These are phyloP conservation scores for Coregonus sp. DNA, from an alignment of 2,797 vertebrate genomes.

Conservation along the genomic window DNA sequence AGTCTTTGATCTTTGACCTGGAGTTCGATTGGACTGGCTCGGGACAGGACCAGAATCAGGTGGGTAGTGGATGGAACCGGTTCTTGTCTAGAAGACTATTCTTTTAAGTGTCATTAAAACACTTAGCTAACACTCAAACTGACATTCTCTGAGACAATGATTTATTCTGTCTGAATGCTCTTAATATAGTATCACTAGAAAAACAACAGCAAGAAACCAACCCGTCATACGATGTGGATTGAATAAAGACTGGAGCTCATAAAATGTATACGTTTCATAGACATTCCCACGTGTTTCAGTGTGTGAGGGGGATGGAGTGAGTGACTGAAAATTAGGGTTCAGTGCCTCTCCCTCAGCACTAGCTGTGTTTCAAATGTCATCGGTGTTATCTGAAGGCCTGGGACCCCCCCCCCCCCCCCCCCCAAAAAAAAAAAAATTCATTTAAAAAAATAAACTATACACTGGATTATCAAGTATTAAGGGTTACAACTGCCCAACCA, in stretches of 20 bases:
- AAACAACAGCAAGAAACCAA: background rate
- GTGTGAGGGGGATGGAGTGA: background rate
- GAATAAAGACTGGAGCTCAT: background rate
- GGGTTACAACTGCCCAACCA: background rate
- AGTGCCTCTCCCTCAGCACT: background rate
- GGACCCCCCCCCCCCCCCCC: background rate
- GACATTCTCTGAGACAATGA: conserved; percentile 73
- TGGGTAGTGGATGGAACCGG: background rate
- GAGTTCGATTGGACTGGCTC: background rate
- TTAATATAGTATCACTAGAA: background rate
- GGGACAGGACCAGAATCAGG: background rate
- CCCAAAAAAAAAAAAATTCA: too few species aligned
- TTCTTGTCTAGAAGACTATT: background rate
- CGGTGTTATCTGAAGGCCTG: background rate
- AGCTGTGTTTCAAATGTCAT: background rate
- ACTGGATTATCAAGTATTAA: background rate
- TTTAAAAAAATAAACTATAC: background rate
- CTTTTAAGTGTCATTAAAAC: background rate
- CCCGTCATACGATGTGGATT: background rate
- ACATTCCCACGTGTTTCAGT: background rate
- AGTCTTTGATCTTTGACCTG: background rate
- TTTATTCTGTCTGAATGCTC: conserved; percentile 26
- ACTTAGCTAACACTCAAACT: background rate
- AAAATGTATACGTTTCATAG: background rate
- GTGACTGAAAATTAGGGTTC: background rate